Conservation (phyloP, 1,140 invertebrate genomes). For the Ceratitis capitata region DNA sequence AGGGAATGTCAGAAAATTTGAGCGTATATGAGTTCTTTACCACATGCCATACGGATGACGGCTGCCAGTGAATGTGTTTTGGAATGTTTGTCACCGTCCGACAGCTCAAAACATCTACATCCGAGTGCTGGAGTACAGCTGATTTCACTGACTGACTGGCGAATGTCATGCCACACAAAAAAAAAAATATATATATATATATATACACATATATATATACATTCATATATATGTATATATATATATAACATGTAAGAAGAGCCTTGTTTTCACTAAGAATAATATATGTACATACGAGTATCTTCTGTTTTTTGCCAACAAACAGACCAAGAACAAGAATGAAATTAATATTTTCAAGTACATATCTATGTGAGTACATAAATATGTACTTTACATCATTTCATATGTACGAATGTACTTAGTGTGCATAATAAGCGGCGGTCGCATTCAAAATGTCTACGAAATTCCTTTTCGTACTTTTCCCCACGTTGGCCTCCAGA, state of each 20-base stretch:
- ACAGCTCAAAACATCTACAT: not conserved
- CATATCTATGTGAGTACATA: not conserved
- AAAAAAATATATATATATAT: not conserved
- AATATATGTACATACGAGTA: too few species aligned
- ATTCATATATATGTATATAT: not conserved
- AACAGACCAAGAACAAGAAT: not conserved
- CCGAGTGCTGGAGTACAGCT: not conserved
- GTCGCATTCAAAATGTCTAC: slow-evolving; percentile 1
- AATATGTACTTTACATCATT: not conserved
- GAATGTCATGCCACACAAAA: not conserved
- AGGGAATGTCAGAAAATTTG: not conserved
- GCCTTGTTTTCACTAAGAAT: too few species aligned
- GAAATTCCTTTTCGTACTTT: not conserved
- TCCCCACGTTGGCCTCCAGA: not conserved
- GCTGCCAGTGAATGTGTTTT: not conserved
- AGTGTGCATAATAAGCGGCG: not conserved
- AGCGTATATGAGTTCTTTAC: not conserved
- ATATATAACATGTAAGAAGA: not conserved
- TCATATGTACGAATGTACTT: too few species aligned
- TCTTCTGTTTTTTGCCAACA: too few species aligned
- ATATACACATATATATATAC: not conserved
- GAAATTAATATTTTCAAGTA: slow-evolving; percentile 20
- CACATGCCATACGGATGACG: not conserved
- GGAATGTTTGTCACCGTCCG: slow-evolving; percentile 6
- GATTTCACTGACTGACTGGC: slow-evolving; percentile 9